Conservation (phyloP, 2,113 vertebrate genomes). For the Collichthys lucidus region DNA sequence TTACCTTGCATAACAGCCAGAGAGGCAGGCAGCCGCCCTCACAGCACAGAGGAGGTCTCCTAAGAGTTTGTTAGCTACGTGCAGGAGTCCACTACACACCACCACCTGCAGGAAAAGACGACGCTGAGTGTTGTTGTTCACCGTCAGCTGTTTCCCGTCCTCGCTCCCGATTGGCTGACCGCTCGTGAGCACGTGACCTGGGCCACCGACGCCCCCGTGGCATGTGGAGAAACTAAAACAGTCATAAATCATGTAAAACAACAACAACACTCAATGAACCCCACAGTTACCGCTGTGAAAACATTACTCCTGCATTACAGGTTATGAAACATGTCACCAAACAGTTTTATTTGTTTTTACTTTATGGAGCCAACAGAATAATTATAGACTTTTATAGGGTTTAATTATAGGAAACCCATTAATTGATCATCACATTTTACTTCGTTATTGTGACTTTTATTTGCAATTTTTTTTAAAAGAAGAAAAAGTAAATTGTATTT, state of each 20-base stretch:
- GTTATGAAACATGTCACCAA: no score
- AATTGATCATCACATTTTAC: no score
- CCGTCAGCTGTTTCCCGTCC: constrained; percentile 58
- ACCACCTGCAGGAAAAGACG: constrained; percentile 48
- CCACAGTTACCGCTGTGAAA: no score
- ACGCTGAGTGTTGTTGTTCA: constrained; percentile 63
- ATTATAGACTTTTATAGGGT: no score
- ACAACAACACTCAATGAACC: no score
- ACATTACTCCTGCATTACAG: no score
- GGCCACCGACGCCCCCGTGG: constrained; percentile 19
- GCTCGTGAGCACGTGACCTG: constrained; percentile 55
- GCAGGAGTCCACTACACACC: constrained; percentile 37
- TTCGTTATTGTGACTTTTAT: no score
- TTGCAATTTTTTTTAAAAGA: no score
- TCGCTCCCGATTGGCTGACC: constrained; percentile 52
- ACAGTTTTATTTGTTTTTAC: no score
- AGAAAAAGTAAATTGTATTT: no score
- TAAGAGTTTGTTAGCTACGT: constrained; percentile 11
- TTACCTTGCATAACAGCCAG: not conserved
- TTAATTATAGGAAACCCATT: not conserved
- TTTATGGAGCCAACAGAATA: no score
- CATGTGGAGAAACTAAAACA: constrained; percentile 23
- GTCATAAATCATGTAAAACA: constrained; percentile 13
- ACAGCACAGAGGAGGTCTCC: not conserved
- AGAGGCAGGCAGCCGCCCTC: not conserved